Conservation (phyloP, 2,888 invertebrate genomes). For the Drepana falcataria region DNA sequence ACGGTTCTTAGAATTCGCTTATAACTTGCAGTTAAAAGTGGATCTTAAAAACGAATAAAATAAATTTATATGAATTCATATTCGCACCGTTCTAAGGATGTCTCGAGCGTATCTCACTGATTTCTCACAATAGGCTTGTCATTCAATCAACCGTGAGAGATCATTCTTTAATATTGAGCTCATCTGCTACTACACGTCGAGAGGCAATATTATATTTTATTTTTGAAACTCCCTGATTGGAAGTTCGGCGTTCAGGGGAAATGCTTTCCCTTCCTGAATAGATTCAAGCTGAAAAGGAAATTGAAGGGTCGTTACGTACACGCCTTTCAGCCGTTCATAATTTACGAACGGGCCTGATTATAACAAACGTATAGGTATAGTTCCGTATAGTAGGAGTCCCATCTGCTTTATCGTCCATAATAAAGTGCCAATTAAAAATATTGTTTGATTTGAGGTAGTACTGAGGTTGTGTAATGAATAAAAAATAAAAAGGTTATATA, state of each 20-base stretch:
- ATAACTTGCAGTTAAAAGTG: too few species aligned
- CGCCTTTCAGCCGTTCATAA: constrained; percentile 57
- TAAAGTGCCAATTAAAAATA: not conserved
- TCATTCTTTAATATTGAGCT: constrained; percentile 57
- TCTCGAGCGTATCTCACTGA: constrained; percentile 3
- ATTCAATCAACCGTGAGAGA: constrained; percentile 37
- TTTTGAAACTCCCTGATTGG: constrained; percentile 54
- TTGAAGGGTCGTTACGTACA: constrained; percentile 68
- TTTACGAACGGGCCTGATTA: constrained; percentile 56
- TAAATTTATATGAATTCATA: constrained; percentile 23
- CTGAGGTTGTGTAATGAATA: constrained; percentile 46
- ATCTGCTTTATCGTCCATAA: constrained; percentile 7
- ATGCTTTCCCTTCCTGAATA: constrained; percentile 64
- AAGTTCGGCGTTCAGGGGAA: constrained; percentile 50
- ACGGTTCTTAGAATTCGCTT: too few species aligned
- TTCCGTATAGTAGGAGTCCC: constrained; percentile 10
- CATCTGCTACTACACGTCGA: constrained; percentile 46
- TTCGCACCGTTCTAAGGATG: constrained; percentile 5
- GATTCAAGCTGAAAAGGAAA: constrained; percentile 68
- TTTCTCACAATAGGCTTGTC: constrained; percentile 5
- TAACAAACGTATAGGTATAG: constrained; percentile 38
- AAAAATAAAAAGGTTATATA: constrained; percentile 46
- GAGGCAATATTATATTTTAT: constrained; percentile 42
- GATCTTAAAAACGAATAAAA: not conserved
- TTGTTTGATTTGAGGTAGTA: constrained; percentile 9